phyloP scores from a whole-genome alignment of 2,888 invertebrate genomes.

The Parnassius mnemosyne region DNA sequence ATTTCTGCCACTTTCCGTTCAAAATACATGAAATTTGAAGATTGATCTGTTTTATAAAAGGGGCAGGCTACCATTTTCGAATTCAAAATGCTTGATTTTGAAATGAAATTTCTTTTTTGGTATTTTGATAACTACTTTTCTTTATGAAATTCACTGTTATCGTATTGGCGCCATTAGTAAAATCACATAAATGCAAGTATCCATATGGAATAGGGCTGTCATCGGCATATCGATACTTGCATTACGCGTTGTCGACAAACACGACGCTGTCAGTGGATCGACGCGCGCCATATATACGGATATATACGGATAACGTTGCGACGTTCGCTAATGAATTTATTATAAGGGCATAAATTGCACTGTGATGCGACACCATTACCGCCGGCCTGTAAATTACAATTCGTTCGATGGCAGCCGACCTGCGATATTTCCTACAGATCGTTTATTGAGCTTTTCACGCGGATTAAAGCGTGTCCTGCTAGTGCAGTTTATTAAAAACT shows the following conservation, averaged over 20 bases:
- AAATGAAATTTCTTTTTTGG: too few species aligned
- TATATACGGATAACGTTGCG: constrained; percentile 39
- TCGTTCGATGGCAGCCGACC: constrained; percentile 57
- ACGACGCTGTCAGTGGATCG: constrained; percentile 40
- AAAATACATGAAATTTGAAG: too few species aligned
- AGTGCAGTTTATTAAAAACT: constrained; percentile 45
- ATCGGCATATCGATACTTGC: constrained; percentile 31
- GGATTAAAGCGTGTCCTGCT: constrained; percentile 35
- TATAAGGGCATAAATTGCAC: constrained; percentile 77
- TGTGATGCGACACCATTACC: constrained; percentile 76
- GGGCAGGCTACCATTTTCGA: too few species aligned
- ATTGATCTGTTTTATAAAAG: too few species aligned
- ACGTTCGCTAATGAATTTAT: constrained; percentile 75
- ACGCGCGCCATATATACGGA: constrained; percentile 37
- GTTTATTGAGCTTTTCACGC: constrained; percentile 64
- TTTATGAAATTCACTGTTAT: too few species aligned
- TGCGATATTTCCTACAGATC: constrained; percentile 55
- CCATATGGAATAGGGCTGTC: constrained; percentile 15
- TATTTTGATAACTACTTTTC: too few species aligned
- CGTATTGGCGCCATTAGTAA: background rate
- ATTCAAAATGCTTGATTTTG: too few species aligned
- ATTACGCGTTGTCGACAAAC: constrained; percentile 41
- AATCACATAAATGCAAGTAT: constrained; percentile 16
- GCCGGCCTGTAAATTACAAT: constrained; percentile 73
- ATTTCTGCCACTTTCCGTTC: too few species aligned